Base-by-base conservation (phyloP, 2,888 invertebrate species). In the Busseola fusca region DNA sequence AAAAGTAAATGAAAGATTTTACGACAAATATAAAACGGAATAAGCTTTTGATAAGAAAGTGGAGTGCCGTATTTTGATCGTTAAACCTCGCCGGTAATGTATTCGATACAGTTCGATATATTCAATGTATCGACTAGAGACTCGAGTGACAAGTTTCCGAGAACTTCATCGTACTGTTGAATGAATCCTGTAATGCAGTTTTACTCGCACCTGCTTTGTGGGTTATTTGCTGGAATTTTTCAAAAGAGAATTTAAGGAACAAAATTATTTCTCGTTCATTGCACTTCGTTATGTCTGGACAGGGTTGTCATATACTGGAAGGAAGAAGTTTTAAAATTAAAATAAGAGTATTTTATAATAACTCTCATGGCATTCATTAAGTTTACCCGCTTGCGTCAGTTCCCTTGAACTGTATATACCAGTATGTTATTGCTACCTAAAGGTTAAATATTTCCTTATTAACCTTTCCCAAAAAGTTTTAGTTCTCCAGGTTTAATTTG, bases 1-100 rank as follows among this genome's bases (percentile, higher is more conserved):
- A 58, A 78, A 75, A 78, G 70, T 70, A 81, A 81, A 83, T 81
- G 75, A 85, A 83, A 83, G 64, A 77, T 72, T 83, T 85, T 83
- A 85, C 72, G 78, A 78, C 71, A 66, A 82, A 70, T 83, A 76
- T 83, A 81, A 83, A 83, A 81, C 69, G 69, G 50, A 73, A 64
- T 42, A 56, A 72, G 76, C 70, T 83, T 80, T 72, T 64, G 74
- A 84, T 80, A 83, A 85, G 78, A 78, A 70, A 83, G 72, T 80
- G 50, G 71, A 66, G 69, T 76, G 75, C 72, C 73, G 78, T 72
- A 81, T 83, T 80, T 76, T 76, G 67, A 76, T 83, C 83, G 75
- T 83, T 74, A 82, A 75, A 78, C 68, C 71, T 83, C 69, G 48
- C 57, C 64, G 50, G 82, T 76, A 83, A 83, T 74, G 60, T 83